phyloP scores from a whole-genome alignment of 2,797 vertebrate species.

The Phataginus tricuspis region DNA sequence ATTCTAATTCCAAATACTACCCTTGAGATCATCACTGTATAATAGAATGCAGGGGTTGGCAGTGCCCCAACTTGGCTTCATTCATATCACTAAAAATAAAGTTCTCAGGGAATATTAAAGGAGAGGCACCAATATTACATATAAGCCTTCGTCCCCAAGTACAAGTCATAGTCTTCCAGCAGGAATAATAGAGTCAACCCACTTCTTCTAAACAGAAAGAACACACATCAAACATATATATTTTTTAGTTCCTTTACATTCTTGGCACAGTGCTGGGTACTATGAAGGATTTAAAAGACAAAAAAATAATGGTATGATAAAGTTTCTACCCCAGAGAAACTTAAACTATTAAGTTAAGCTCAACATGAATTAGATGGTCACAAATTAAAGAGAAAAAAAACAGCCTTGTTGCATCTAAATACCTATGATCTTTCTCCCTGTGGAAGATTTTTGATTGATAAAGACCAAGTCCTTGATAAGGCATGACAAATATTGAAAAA shows the following conservation, averaged over 20 bases:
- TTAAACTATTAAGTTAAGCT: not conserved
- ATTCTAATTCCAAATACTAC: not conserved
- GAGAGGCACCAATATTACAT: not conserved
- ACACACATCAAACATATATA: not conserved
- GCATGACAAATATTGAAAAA: not conserved
- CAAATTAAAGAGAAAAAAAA: not conserved
- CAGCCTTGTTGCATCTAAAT: not conserved
- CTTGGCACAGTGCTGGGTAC: not conserved
- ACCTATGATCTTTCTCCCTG: not conserved
- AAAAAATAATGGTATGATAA: not conserved
- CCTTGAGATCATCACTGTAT: not conserved
- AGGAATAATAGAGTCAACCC: not conserved
- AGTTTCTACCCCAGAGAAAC: not conserved
- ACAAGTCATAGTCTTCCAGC: not conserved
- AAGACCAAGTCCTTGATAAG: not conserved
- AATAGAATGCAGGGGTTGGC: not conserved
- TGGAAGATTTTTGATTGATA: not conserved
- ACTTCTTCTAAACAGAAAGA: not conserved
- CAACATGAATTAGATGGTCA: not conserved
- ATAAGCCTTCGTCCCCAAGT: not conserved
- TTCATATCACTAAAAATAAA: not conserved
- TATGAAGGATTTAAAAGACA: not conserved
- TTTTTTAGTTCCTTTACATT: not conserved
- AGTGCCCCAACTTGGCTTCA: not conserved
- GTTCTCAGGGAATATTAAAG: not conserved